Base-by-base conservation (phyloP, 30 jellyfish, hydroid and myxozoan genomes). In the Aurelia sp. region DNA sequence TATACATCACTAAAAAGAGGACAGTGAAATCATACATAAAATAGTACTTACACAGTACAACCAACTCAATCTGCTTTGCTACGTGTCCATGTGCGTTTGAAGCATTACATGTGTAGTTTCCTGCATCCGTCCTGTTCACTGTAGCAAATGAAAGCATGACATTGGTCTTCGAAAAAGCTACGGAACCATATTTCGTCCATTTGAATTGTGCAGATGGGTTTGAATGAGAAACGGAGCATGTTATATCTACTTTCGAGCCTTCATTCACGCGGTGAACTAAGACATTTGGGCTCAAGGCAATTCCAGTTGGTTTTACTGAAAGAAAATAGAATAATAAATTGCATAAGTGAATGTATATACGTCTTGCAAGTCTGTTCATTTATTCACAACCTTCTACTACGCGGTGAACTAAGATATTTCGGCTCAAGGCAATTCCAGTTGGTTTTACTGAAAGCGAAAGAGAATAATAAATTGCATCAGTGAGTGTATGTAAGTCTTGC, bases 171-270 rank as follows among this genome's bases (percentile, higher is more conserved):
- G 71, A 19, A 73, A 73, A 48, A 17, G 23, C 19, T 16, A 21
- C 51, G 15, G 71, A 16, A 5, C 70, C 53, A 9, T 77, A 23
- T 6, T 51, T 62, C 35, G 23, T 63, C 81, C 81, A 65, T 15
- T 65, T 60, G 30, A 84, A 52, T 13, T 41, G 64, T 5, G 93
- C 79, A 15, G 74, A 3, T 20, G 93, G 93, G 44, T 84, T 84
- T 11, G 86, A 86, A 4, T 27, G 78, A 52, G 10, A 21, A 4
- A 73, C 87, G 11, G 69, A 13, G 66, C 93, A 84, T 10, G 19
- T 58, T 7, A 63, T 35, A 8, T 73, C 61, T 53, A 76, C 87
- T 33, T 47, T 59, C 13, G 64, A 55, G 13, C 73, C 18, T 73
- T 84, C 93, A 19, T 59, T 84, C n/a, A 84, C 87, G 17, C 55